Base-by-base conservation (phyloP, 2,797 vertebrate genomes). In the Cyclura pinguis region DNA sequence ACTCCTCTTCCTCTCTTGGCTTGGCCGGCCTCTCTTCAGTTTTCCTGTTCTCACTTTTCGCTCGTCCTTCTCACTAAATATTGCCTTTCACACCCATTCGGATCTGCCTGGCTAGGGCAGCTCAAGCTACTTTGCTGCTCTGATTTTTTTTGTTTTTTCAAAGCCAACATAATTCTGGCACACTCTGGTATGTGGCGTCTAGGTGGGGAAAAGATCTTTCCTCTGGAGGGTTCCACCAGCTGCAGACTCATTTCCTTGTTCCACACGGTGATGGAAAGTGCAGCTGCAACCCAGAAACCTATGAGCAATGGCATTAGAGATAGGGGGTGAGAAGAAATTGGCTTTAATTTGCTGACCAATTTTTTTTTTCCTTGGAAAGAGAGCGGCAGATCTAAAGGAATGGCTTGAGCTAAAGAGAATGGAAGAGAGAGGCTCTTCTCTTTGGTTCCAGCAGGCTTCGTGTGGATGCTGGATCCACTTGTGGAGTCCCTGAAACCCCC, bases 1-100 rank as follows among this genome's bases (percentile, higher is more conserved):
- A 50, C 64, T 80, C 64, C 47, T n/a, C 13, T 80, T 80, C 87
- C 86, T 87, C 76, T 87, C 76, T 87, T 35, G 59, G 76, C 57
- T 80, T 76, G 47, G 18, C 59, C 24, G 14, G 32, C 14, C n/a
- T 69, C 32, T 52, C 42, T 69, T 88, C 62, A 64, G 8, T 1
- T 84, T 88, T 69, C 86, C 73, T 69, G 42, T 50, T 69, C 86
- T 88, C 62, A 38, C 47, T 80, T 18, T 57, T 55, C 18, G 29
- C 73, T 42, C 16, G 9, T 76, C 77, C 42, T 27, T 50, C 22
- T 88, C 64, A 64, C 27, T 64, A 10, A 29, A 22, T 24, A 18
- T 18, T 84, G 50, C 12, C 47, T 80, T 80, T 80, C 14, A 13
- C 22, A 9, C 24, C 24, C 77, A 27, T n/a, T 47, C 86, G 9